Evolutionary conservation across 2,797 vertebrate genomes (phyloP).

Genomic region (Rhyacichthys aspro): DNA sequence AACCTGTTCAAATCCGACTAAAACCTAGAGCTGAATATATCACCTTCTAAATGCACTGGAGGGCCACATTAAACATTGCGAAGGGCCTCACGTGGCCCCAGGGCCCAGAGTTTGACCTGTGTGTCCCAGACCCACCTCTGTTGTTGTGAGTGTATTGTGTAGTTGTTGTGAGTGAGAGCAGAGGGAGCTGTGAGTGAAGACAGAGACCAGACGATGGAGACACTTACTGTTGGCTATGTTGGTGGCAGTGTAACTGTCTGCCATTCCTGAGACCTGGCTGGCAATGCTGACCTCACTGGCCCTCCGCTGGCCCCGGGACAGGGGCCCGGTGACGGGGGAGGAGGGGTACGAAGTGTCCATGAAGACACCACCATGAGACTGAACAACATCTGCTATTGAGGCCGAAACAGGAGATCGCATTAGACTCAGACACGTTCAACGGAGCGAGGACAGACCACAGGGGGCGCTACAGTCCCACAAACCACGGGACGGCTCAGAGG

Average conservation of each 20-base stretch:
- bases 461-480: not conserved
- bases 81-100: too few relatives aligned
- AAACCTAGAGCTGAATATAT: too few relatives aligned
- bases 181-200: conserved; percentile 47
- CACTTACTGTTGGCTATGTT: conserved; percentile 98
- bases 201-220: conserved; percentile 63
- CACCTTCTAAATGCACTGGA: too few relatives aligned
- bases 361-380: conserved; percentile 95
- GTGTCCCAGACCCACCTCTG: too few relatives aligned
- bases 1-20: too few relatives aligned
- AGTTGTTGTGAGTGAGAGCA: too few relatives aligned
- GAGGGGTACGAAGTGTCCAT: conserved; percentile 91
- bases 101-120: too few relatives aligned
- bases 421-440: conserved; percentile 62
- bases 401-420: conserved; percentile 85
- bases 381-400: conserved; percentile 95
- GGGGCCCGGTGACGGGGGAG: conserved; percentile 86
- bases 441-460: conserved; percentile 65
- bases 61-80: too few relatives aligned
- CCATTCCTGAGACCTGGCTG: conserved; percentile 98
- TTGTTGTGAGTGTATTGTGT: too few relatives aligned
- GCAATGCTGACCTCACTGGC: conserved; percentile 98
- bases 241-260: conserved; percentile 95
- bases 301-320: conserved; percentile 90
- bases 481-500: conserved; percentile 31